phyloP scores from a whole-genome alignment of 92 coral and sea anemone genomes.

The Pocillopora grandis region DNA sequence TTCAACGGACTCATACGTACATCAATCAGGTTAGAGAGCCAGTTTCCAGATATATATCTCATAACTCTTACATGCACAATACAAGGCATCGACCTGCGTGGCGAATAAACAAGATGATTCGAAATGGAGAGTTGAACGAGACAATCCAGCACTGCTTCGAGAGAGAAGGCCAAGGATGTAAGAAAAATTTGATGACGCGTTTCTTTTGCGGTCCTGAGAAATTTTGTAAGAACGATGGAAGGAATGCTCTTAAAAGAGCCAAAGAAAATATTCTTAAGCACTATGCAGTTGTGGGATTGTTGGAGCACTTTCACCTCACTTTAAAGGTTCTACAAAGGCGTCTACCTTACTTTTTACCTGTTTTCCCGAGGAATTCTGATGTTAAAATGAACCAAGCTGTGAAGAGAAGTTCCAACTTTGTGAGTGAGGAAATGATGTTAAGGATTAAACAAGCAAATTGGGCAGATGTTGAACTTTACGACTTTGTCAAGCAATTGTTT shows the following conservation, averaged over 20 bases:
- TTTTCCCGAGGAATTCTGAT: conserved; percentile 1
- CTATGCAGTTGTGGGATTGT: conserved; percentile 3
- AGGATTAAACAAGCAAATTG: conserved; percentile 21
- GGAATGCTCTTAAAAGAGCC: conserved; percentile 50
- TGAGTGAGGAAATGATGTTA: conserved; percentile 33
- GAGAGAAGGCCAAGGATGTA: conserved; percentile 58
- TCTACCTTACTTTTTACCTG: conserved; percentile 46
- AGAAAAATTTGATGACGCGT: conserved; percentile 62
- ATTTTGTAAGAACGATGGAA: conserved; percentile 44
- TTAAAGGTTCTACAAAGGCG: conserved; percentile 57
- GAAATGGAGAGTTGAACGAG: conserved; percentile 40
- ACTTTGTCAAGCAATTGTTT: conserved; percentile 33
- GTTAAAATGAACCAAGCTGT: background rate
- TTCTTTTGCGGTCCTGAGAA: conserved; percentile 68
- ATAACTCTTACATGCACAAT: conserved; percentile 53
- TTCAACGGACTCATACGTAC: conserved; percentile 50
- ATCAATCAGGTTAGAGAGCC: conserved; percentile 68
- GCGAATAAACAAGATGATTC: conserved; percentile 35
- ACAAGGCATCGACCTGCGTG: conserved; percentile 43
- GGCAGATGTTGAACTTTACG: conserved; percentile 52
- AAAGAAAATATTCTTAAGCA: conserved; percentile 1
- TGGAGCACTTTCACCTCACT: conserved; percentile 12
- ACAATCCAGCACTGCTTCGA: conserved; percentile 40
- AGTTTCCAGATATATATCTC: conserved; percentile 60
- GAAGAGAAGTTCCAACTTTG: conserved; percentile 24